A percentile compares a stretch with the other conserved stretches of the same genome.
phyloP scores from a whole-genome alignment of 1,140 invertebrate species.

The Sitobion miscanthi region DNA sequence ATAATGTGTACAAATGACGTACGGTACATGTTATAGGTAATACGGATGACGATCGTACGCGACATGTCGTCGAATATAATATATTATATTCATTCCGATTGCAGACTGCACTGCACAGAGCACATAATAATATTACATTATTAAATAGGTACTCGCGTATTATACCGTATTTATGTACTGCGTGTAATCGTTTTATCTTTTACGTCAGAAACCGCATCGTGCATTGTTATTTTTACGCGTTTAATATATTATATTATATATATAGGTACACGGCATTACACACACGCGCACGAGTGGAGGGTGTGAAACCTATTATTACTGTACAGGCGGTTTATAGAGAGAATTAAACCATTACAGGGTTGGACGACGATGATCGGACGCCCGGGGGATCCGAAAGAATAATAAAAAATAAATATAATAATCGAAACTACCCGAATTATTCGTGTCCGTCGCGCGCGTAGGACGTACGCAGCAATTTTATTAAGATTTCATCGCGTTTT shows the following conservation, averaged over 20 bases:
- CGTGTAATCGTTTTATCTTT: conserved; percentile 10
- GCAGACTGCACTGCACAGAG: background rate
- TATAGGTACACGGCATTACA: background rate
- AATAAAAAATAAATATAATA: background rate
- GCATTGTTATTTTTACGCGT: background rate
- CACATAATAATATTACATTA: background rate
- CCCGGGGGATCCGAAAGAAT: background rate
- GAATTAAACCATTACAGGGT: conserved; percentile 51
- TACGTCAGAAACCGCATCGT: background rate
- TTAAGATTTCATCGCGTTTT: too few species aligned
- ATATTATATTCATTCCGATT: background rate
- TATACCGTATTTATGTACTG: background rate
- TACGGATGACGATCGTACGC: background rate
- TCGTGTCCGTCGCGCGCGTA: too few species aligned
- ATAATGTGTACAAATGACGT: background rate
- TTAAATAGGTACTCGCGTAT: background rate
- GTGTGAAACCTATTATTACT: conserved; percentile 51
- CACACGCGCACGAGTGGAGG: background rate
- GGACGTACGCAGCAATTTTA: too few species aligned
- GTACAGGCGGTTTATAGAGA: background rate
- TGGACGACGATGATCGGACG: background rate
- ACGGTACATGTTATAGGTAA: background rate
- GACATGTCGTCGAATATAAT: background rate
- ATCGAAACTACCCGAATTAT: background rate
- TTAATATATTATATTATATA: background rate